Percentiles rank a stretch among this genome's conserved stretches.
phyloP scores from a whole-genome alignment of 2,797 vertebrate genomes.

The Chaetodon trifasciatus region DNA sequence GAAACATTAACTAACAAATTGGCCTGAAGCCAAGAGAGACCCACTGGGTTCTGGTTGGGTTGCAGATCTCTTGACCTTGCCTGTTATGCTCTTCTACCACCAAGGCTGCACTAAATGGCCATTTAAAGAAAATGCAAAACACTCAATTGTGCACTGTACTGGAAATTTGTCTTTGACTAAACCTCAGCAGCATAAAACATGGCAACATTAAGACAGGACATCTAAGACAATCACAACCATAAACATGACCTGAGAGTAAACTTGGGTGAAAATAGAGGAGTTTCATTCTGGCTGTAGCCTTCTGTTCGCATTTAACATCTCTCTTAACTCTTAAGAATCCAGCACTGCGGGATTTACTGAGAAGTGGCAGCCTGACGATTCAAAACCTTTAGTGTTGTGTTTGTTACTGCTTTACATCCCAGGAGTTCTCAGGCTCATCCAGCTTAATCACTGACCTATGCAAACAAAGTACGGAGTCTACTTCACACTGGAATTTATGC shows the following conservation, averaged over 20 bases:
- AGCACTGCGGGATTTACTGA: constrained; percentile 54
- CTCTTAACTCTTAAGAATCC: constrained; percentile 49
- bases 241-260: not conserved
- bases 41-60: not conserved
- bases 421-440: constrained; percentile 58
- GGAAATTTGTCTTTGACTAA: constrained; percentile 8
- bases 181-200: not conserved
- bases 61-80: not conserved
- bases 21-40: not conserved
- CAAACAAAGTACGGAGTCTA: constrained; percentile 47
- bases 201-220: not conserved
- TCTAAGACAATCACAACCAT: constrained; percentile 28
- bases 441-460: constrained; percentile 73
- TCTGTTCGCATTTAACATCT: constrained; percentile 62
- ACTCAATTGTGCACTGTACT: not conserved
- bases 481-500: constrained; percentile 55
- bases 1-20: not conserved
- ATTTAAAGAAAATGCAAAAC: not conserved
- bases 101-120: not conserved
- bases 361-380: constrained; percentile 59
- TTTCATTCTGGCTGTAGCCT: constrained; percentile 53
- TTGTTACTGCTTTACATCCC: constrained; percentile 65
- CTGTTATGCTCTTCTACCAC: not conserved
- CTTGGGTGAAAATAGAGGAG: constrained; percentile 33
- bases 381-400: constrained; percentile 65